phyloP scores from a whole-genome alignment of 2,113 vertebrate genomes.

The Bettongia penicillata region DNA sequence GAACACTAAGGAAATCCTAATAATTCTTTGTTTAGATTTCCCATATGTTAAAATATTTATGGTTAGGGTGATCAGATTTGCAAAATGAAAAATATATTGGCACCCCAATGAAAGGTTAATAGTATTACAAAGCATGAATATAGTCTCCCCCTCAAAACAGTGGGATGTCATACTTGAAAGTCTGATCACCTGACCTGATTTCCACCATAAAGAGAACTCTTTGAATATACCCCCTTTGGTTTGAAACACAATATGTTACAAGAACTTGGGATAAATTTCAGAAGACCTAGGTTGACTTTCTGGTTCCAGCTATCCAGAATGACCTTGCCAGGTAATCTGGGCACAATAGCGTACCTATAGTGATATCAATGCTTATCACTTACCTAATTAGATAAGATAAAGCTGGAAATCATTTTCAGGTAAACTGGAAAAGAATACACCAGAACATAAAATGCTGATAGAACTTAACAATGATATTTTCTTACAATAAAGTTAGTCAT shows the following conservation, averaged over 20 bases:
- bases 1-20: not conserved
- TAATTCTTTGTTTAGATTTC: constrained; percentile 1
- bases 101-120: constrained; percentile 6
- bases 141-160: not conserved
- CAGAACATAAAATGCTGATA: not conserved
- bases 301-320: not conserved
- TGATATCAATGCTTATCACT: not conserved
- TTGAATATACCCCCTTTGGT: not conserved
- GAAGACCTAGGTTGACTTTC: not conserved
- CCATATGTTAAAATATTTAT: not conserved
- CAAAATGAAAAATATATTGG: not conserved
- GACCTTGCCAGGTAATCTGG: not conserved
- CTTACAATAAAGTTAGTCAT: not conserved
- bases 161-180: not conserved
- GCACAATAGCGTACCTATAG: not conserved
- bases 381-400: constrained; percentile 24
- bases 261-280: constrained; percentile 14
- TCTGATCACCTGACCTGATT: constrained; percentile 3
- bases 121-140: not conserved
- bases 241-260: not conserved
- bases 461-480: constrained; percentile 45
- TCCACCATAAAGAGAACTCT: constrained; percentile 19
- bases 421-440: not conserved
- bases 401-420: not conserved
- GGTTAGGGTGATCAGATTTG: constrained; percentile 11